Percentiles rank a stretch among this genome's conserved stretches.
Evolutionary conservation across 2,888 invertebrate genomes (phyloP).

Genomic region (Xanthia icteritia): DNA sequence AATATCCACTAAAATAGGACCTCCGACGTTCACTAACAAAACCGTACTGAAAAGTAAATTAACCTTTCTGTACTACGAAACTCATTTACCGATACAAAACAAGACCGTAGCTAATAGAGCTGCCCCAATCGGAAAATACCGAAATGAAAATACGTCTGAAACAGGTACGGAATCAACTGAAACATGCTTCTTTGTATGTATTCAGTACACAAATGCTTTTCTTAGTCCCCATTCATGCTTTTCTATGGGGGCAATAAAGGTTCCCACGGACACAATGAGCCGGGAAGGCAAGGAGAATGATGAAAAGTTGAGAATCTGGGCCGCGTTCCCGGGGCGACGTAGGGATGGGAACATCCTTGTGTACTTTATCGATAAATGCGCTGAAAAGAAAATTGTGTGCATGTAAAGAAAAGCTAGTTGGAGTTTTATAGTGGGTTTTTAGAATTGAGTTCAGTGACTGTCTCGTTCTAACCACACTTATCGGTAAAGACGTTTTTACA

Average conservation of each 20-base stretch:
- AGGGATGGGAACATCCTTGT: conserved; percentile 74
- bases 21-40: conserved; percentile 73
- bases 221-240: conserved; percentile 88
- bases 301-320: conserved; percentile 90
- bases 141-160: conserved; percentile 82
- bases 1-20: conserved; percentile 54
- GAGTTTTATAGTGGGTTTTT: conserved; percentile 32
- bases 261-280: conserved; percentile 89
- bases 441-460: background rate
- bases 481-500: background rate
- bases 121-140: conserved; percentile 84
- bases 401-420: conserved; percentile 10
- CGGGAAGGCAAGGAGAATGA: conserved; percentile 87
- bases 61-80: conserved; percentile 84
- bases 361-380: conserved; percentile 69
- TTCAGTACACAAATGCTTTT: conserved; percentile 90
- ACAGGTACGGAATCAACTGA: conserved; percentile 72
- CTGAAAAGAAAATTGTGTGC: conserved; percentile 54
- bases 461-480: conserved; percentile 3
- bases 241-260: conserved; percentile 90
- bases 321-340: conserved; percentile 83
- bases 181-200: conserved; percentile 84
- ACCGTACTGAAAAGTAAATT: conserved; percentile 82
- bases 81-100: conserved; percentile 89
- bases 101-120: conserved; percentile 79